Evolutionary conservation across 35 echinoderm and acorn worm species (phyloP).

Genomic region (Nesometra sesokonis): DNA sequence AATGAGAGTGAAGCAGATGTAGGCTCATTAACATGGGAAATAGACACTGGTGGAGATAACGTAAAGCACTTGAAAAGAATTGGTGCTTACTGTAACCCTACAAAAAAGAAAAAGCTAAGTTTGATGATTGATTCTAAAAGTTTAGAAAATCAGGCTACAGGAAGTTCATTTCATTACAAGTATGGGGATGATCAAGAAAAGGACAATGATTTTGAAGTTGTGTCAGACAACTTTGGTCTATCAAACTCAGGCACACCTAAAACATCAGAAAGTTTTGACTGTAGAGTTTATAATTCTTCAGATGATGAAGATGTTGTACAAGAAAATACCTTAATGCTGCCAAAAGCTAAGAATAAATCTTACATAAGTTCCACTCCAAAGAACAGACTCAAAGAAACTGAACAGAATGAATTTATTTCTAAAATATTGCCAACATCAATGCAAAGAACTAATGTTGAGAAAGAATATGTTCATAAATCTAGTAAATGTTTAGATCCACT

Average conservation of each 20-base stretch:
- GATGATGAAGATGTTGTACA: background rate
- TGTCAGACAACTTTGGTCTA: background rate
- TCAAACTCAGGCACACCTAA: background rate
- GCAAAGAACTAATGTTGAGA: background rate
- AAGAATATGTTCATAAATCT: background rate
- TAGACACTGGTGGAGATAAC: background rate
- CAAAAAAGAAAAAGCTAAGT: background rate
- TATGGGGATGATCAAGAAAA: background rate
- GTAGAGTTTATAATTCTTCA: background rate
- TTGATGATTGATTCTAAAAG: background rate
- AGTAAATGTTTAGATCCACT: background rate
- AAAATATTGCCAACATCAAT: too few species aligned
- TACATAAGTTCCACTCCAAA: background rate
- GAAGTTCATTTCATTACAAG: background rate
- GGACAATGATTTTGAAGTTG: conserved; percentile 53
- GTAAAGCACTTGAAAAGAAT: background rate
- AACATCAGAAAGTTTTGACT: background rate
- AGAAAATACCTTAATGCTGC: background rate
- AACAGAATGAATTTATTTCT: too few species aligned
- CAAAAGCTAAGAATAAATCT: background rate
- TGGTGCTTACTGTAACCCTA: background rate
- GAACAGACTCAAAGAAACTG: background rate
- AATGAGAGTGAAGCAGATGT: conserved; percentile 15
- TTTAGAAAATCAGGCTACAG: background rate
- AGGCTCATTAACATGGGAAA: background rate